phyloP scores from a whole-genome alignment of 2,113 vertebrate species.

The Austrofundulus limnaeus region DNA sequence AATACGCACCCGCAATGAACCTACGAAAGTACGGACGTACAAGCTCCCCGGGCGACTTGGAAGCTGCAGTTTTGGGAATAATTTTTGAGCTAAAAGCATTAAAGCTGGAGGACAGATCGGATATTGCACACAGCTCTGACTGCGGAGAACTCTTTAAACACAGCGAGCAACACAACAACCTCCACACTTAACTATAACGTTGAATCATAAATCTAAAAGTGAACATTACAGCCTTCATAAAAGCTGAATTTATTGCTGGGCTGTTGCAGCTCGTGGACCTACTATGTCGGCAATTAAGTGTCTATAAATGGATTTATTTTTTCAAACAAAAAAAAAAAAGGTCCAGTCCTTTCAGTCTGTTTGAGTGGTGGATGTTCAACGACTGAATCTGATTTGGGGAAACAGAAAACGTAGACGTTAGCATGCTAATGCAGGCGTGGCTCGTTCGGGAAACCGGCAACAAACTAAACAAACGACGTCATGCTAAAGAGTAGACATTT shows the following conservation, averaged over 20 bases:
- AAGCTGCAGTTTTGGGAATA: not conserved
- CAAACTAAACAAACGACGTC: too few relatives aligned
- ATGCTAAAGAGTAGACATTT: too few relatives aligned
- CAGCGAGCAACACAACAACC: slow-evolving; percentile 9
- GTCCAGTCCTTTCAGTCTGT: not conserved
- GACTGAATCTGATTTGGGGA: not conserved
- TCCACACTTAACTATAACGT: slow-evolving; percentile 4
- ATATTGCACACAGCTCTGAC: not conserved
- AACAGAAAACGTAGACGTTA: not conserved
- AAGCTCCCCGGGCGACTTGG: not conserved
- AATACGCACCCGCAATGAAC: not conserved
- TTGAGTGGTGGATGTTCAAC: not conserved
- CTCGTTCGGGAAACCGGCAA: too few relatives aligned
- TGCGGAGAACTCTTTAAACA: not conserved
- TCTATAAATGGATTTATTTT: not conserved
- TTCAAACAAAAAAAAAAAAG: not conserved
- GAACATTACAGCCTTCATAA: slow-evolving; percentile 25
- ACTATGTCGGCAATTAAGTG: slow-evolving; percentile 12
- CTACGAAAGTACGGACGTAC: not conserved
- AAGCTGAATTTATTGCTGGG: slow-evolving; percentile 13
- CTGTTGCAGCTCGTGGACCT: slow-evolving; percentile 1
- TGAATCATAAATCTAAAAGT: slow-evolving; percentile 30
- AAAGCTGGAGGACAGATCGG: slow-evolving; percentile 1
- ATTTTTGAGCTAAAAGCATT: not conserved
- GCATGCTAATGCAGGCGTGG: not conserved